A percentile compares a stretch with the other conserved stretches of the same genome.
These are phyloP conservation scores for Hirtodrosophila cameraria DNA, from an alignment of 2,888 invertebrate species.

Conservation along the genomic window DNA sequence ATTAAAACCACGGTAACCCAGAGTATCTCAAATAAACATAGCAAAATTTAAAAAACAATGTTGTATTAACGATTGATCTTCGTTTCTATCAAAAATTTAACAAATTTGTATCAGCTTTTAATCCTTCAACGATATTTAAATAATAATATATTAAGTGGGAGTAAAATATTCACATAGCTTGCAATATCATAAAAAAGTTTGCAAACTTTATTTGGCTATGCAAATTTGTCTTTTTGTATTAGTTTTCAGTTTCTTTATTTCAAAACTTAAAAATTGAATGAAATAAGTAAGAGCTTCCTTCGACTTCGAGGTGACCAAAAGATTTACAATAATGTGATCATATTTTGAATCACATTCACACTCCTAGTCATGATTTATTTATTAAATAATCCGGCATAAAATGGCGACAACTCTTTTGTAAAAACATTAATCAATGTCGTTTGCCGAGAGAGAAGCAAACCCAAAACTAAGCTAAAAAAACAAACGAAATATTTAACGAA, in stretches of 20 bases:
- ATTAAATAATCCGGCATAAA: slow-evolving; percentile 50
- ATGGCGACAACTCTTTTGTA: slow-evolving; percentile 77
- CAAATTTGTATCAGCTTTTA: neutral
- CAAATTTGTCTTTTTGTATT: neutral
- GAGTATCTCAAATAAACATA: too few species aligned
- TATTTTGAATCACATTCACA: slow-evolving; percentile 65
- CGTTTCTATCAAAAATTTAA: too few species aligned
- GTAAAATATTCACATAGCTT: neutral
- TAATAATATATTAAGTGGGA: neutral
- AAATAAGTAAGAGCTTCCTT: slow-evolving; percentile 13
- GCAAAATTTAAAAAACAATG: too few species aligned
- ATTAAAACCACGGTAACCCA: too few species aligned
- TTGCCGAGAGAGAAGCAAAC: slow-evolving; percentile 20
- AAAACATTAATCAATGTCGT: slow-evolving; percentile 70
- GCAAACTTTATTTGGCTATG: neutral
- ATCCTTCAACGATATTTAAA: neutral
- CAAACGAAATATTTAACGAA: slow-evolving; percentile 43
- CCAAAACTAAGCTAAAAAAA: slow-evolving; percentile 29
- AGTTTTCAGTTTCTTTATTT: slow-evolving; percentile 14
- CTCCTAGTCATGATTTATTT: slow-evolving; percentile 58
- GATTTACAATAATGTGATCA: slow-evolving; percentile 21
- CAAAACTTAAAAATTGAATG: neutral
- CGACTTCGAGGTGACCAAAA: neutral
- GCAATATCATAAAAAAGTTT: neutral
- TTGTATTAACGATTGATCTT: too few species aligned